Base-by-base conservation (phyloP, 2,888 invertebrate species). In the Mamestra brassicae region DNA sequence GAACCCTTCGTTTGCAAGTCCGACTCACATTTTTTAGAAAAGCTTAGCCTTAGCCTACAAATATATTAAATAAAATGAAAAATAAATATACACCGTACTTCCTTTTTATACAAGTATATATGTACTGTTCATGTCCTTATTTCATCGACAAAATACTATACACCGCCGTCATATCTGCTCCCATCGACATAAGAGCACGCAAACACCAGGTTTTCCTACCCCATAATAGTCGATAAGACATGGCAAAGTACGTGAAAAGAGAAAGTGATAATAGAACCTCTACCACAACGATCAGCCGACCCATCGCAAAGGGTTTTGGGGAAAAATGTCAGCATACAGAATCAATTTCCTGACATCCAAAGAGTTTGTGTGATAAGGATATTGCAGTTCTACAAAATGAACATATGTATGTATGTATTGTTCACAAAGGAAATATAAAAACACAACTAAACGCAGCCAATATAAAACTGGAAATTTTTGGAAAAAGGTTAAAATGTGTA, bases 291-390 rank as follows among this genome's bases (percentile, higher is more conserved):
- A 80, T 86, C 81, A 76, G 61, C 45, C 66, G 38, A 67, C 71
- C 76, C 68, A 72, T 68, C 65, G 83, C 54, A 67, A 81, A 75
- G 79, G 76, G 75, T 78, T 85, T 72, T 64, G 45, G 38, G 61
- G 69, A 57, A 74, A 83, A 84, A 80, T 80, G 76, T 72, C 87
- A 85, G 66, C 71, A 82, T 63, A 79, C 76, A 77, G 80, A 87
- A 86, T 87, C 86, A 87, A 86, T 87, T 86, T 86, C 86, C 88
- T 87, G 88, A 58, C 71, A 82, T 76, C 67, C 76, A 81, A 76
- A 78, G 74, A 80, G 67, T 76, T 87, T 80, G 71, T 76, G 66
- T 74, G 85, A 82, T 76, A 87, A 84, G 80, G 77, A 87, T 80
- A 79, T 82, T 82, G 77, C 76, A 82, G 55, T 63, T 26, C 6